Evolutionary conservation across 2,113 vertebrate genomes (phyloP).

Genomic region (Nyctibius bracteatus): DNA sequence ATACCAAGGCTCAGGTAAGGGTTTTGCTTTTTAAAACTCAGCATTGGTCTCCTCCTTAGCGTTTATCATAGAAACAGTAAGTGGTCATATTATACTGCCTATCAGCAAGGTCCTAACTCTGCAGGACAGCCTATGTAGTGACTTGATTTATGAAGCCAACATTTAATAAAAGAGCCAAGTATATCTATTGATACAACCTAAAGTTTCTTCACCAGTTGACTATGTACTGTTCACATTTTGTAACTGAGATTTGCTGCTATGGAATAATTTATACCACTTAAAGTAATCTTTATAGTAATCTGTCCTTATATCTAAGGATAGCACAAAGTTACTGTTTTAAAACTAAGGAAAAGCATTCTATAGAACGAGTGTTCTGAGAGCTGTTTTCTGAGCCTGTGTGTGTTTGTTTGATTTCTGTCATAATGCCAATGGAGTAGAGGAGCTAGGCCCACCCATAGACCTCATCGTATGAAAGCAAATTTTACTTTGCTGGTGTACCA

Average conservation of each 20-base stretch:
- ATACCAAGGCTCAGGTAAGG: neutral
- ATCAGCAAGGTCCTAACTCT: neutral
- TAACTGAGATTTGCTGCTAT: neutral
- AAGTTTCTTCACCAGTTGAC: neutral
- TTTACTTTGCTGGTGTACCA: neutral
- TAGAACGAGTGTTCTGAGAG: neutral
- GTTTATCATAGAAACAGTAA: neutral
- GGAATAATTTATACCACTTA: neutral
- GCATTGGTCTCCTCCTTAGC: neutral
- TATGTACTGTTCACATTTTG: neutral
- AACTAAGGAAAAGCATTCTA: neutral
- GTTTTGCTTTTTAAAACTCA: neutral
- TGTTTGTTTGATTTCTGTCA: neutral
- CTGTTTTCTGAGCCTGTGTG: neutral
- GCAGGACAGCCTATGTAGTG: neutral
- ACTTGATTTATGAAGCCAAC: neutral
- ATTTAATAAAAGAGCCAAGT: neutral
- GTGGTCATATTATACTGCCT: neutral
- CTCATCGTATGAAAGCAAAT: neutral
- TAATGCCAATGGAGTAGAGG: neutral
- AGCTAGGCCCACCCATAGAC: neutral
- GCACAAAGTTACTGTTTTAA: neutral
- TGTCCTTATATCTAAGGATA: neutral
- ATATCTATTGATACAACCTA: neutral
- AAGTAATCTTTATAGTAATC: neutral